Base-by-base conservation (phyloP, 2,888 invertebrate genomes). In the Lydus trimaculatus region DNA sequence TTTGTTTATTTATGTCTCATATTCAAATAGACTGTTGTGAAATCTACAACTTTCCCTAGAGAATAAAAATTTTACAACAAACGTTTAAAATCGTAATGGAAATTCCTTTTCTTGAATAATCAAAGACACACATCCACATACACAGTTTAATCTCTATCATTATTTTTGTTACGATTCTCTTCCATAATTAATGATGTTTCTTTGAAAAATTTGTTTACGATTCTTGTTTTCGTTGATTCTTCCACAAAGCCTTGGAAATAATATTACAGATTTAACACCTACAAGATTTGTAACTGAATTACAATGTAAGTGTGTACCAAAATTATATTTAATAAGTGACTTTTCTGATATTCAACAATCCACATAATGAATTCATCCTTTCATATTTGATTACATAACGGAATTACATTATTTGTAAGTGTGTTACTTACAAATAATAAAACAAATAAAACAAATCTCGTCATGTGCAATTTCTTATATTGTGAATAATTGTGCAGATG, bases 381-480 rank as follows among this genome's bases (percentile, higher is more conserved):
- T 52, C 52, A 52, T 52, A 52, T 52, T 52, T 52, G n/a, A 11
- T 52, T 52, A 52, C 25, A 23, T 52, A 52, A 52, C 1, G 13
- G 13, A 52, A 52, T 52, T 52, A 25, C 52, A 20, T 7, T 52
- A 52, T 52, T 52, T 52, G 52, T 52, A 52, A 20, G 52, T 52
- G 20, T 20, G 48, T 48, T 48, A 52, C 52, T 23, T 23, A 48
- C 20, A 20, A n/a, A 48, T 48, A 20, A 48, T 52, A 25, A 13
- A 52, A 48, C 13, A 25, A 52, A 52, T 23, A 52, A 39, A 15
- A 39, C n/a, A n/a, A 43, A 17, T 17, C n/a, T 20, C 2, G 1
- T 48, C 9, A 15, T 36, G 15, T 36, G 13, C 36, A 36, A 15
- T 36, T 36, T 15, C 36, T 8, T 28, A 2, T 4, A 28, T 43